Evolutionary conservation across 2,888 invertebrate genomes (phyloP), one percentile per base, ranked within the genome.

Genomic region (Spodoptera exigua): DNA sequence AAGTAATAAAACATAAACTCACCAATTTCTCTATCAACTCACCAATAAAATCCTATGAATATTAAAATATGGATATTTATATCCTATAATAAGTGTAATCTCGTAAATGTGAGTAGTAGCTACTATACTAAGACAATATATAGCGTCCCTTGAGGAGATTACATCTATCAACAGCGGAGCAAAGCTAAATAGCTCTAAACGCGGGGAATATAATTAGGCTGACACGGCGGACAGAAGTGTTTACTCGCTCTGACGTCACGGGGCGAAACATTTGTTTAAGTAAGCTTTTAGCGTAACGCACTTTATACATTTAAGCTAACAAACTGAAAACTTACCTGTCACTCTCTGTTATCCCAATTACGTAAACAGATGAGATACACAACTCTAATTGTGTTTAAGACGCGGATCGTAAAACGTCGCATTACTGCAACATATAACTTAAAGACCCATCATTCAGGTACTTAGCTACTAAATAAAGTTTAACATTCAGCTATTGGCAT

Each of bases 121-220:
- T 34, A 14, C 18, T 54, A 63, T 18, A n/a, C 18, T 16, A 27
- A 16, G 41, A 41, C 17, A 46, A 34, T 17, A 17, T 10, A 21
- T 9, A 46, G 46, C 11, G 43, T 13, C 14, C n/a, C 7, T 18
- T n/a, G 21, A n/a, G 27, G 7, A 46, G 10, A 61, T 54, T 36
- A 44, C 18, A 40, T 36, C 18, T 40, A 46, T 14, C 21, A 37
- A 21, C 13, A 46, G 46, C 16, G 11, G 13, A 27, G 12, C 21
- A 10, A 36, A 36, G 27, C 18, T 32, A 14, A 36, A 17, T 55
- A 9, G 7, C 27, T 27, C 7, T 1, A 11, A 21, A 14, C 0
- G 11, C 34, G 9, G 41, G 36, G 41, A 64, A 62, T 62, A 37
- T 41, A 17, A 62, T 55, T 34, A 62, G 11, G n/a, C 11, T 16